phyloP scores from a whole-genome alignment of 2,797 vertebrate genomes.

The Calcarius lapponicus region DNA sequence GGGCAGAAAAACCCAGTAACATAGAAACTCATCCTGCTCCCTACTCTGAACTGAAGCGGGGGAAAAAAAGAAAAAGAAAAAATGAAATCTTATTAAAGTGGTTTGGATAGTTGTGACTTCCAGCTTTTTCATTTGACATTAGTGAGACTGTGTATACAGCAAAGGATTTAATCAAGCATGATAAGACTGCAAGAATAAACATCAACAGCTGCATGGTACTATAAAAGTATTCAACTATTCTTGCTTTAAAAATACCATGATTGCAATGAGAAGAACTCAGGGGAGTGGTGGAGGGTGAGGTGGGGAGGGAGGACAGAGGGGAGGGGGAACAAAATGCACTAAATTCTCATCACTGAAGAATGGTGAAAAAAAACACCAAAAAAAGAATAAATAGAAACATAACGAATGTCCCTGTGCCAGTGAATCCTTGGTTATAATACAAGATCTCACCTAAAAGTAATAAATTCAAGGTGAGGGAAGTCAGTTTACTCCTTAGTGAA shows the following conservation, averaged over 20 bases:
- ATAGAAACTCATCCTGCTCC: neutral
- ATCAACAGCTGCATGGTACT: neutral
- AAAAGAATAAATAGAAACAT: neutral
- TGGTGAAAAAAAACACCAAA: neutral
- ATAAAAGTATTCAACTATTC: neutral
- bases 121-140: neutral
- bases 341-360: neutral
- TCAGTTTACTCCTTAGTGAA: neutral
- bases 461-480: neutral
- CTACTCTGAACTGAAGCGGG: neutral
- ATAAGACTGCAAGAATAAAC: neutral
- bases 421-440: neutral
- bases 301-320: fast-evolving
- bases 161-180: neutral
- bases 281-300: neutral
- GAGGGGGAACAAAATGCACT: neutral
- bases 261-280: neutral
- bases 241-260: neutral
- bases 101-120: neutral
- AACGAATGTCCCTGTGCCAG: neutral
- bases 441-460: neutral
- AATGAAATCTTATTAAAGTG: neutral
- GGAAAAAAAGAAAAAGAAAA: fast-evolving
- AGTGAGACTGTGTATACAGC: neutral
- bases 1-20: neutral